Conservation (phyloP, 2,113 vertebrate genomes). For the Neotoma lepida region DNA sequence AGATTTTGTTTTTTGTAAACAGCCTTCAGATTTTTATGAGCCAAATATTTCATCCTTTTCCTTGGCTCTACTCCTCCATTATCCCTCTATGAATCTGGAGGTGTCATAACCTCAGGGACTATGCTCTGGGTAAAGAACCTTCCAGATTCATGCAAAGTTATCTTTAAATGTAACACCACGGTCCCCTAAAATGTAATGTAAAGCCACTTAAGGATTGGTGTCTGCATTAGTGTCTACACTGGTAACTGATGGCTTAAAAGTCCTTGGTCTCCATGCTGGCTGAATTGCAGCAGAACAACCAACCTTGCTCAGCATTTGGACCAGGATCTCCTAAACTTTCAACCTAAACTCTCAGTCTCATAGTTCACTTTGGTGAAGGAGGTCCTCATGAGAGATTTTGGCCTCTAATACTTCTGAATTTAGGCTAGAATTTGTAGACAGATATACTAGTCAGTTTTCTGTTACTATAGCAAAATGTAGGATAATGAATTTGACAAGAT, state of each 20-base stretch:
- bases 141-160: background rate
- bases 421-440: background rate
- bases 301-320: background rate
- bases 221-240: background rate
- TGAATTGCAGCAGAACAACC: background rate
- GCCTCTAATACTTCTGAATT: background rate
- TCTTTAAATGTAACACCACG: fast-evolving
- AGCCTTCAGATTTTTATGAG: background rate
- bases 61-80: background rate
- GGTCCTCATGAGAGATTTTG: background rate
- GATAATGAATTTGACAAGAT: background rate
- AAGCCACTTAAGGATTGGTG: background rate
- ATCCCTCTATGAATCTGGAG: background rate
- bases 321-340: background rate
- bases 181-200: background rate
- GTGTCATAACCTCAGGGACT: background rate
- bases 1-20: background rate
- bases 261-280: background rate
- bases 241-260: background rate
- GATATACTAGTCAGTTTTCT: background rate
- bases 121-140: background rate
- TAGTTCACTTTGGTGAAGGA: background rate
- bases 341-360: background rate
- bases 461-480: background rate
- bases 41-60: background rate